phyloP scores from a whole-genome alignment of 2,888 invertebrate species.

The Luperina nickerlii region DNA sequence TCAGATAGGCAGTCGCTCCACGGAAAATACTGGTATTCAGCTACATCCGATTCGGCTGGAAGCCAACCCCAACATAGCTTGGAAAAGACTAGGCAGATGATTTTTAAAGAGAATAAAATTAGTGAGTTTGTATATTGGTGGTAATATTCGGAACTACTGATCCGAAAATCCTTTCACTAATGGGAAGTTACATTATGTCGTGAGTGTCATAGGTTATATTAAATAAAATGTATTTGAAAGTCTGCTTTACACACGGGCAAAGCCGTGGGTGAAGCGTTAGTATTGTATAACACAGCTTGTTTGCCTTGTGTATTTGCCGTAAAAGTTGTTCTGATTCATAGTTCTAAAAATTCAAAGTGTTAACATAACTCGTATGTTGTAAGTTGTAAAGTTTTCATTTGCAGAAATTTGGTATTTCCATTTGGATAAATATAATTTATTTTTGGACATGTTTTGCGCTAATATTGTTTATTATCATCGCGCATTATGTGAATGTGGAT shows the following conservation, averaged over 20 bases:
- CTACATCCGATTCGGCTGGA: too few species aligned
- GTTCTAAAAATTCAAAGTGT: not conserved
- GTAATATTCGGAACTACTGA: not conserved
- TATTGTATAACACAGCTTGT: constrained; percentile 1
- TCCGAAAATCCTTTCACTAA: not conserved
- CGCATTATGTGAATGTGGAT: too few species aligned
- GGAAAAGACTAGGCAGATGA: too few species aligned
- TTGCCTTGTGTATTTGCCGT: not conserved
- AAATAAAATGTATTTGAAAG: not conserved
- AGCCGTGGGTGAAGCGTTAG: not conserved
- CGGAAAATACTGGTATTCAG: too few species aligned
- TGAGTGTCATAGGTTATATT: not conserved
- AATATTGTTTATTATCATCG: not conserved
- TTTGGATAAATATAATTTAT: not conserved
- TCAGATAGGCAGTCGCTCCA: too few species aligned
- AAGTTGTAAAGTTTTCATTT: not conserved
- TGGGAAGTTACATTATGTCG: not conserved
- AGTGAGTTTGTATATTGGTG: not conserved
- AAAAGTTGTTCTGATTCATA: not conserved
- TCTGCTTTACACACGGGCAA: not conserved
- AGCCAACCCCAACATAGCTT: too few species aligned
- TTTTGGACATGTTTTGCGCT: not conserved
- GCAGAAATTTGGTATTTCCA: not conserved
- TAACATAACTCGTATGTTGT: not conserved
- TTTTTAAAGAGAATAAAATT: not conserved